Percentiles rank a stretch among this genome's conserved stretches.
These are phyloP conservation scores for Aphelenchoides avenae DNA, from an alignment of 1,140 invertebrate genomes.

Conservation along the genomic window DNA sequence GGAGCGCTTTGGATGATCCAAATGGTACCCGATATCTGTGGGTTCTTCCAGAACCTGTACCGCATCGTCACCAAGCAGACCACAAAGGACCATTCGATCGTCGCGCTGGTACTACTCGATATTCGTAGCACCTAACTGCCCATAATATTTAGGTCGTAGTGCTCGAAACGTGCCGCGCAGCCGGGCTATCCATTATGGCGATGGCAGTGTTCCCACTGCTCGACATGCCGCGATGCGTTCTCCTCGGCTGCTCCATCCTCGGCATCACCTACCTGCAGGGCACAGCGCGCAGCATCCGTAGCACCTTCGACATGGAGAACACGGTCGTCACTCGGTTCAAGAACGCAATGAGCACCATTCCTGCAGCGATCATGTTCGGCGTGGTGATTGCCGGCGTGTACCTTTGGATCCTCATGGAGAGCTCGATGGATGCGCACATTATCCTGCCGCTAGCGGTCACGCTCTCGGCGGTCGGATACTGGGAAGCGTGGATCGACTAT, in stretches of 20 bases:
- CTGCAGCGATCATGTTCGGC: constrained; percentile 15
- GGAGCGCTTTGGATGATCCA: constrained; percentile 36
- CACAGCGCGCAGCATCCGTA: constrained; percentile 16
- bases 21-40: constrained; percentile 30
- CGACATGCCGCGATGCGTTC: constrained; percentile 41
- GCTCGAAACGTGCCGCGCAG: constrained; percentile 42
- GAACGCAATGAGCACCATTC: constrained; percentile 18
- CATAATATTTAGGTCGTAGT: constrained; percentile 31
- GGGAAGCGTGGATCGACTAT: constrained; percentile 49
- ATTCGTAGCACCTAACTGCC: background rate
- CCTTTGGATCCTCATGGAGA: constrained; percentile 22
- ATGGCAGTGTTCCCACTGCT: constrained; percentile 46
- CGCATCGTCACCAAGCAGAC: constrained; percentile 6
- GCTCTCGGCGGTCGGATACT: constrained; percentile 47
- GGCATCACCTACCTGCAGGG: constrained; percentile 28
- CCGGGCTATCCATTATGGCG: constrained; percentile 40
- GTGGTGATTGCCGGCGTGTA: constrained; percentile 16
- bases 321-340: constrained; percentile 7
- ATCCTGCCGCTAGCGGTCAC: constrained; percentile 33
- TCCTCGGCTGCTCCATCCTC: constrained; percentile 27
- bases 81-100: constrained; percentile 8
- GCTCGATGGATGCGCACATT: constrained; percentile 1
- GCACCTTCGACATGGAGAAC: constrained; percentile 3
- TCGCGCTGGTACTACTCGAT: constrained; percentile 4
- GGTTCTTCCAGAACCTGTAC: constrained; percentile 29